Conservation (phyloP, 2,797 vertebrate genomes). For the Intellagama lesueurii region DNA sequence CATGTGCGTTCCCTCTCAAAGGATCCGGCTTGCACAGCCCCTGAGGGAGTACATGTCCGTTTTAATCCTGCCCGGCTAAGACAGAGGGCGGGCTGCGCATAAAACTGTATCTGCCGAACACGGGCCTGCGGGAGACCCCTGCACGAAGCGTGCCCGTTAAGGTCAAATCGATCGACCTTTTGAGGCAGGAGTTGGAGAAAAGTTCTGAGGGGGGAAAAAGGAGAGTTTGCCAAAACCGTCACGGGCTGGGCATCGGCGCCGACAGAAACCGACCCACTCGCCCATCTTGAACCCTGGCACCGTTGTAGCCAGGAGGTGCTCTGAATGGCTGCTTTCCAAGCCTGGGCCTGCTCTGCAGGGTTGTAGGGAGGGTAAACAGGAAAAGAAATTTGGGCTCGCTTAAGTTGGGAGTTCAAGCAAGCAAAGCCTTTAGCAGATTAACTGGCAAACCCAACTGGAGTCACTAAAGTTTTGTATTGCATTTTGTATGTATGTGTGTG, state of each 20-base stretch:
- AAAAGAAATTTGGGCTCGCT: not conserved
- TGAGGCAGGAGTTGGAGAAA: not conserved
- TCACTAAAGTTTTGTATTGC: not conserved
- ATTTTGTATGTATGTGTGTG: too few relatives aligned
- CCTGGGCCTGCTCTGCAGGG: too few relatives aligned
- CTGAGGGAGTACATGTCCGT: not conserved
- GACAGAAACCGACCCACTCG: too few relatives aligned
- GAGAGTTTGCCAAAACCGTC: not conserved
- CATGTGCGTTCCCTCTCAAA: not conserved
- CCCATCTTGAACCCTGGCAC: not conserved
- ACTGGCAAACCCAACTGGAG: not conserved
- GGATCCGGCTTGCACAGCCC: not conserved
- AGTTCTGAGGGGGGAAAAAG: not conserved
- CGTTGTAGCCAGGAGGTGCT: too few relatives aligned
- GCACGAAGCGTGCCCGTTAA: accelerated
- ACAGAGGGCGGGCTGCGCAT: not conserved
- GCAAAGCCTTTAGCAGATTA: not conserved
- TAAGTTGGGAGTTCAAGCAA: not conserved
- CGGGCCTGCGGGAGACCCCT: not conserved
- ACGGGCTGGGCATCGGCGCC: not conserved
- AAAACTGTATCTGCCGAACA: not conserved
- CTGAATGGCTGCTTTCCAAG: accelerated
- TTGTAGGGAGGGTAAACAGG: not conserved
- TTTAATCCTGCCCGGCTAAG: not conserved
- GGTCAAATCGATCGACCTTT: not conserved